Evolutionary conservation across 2,797 vertebrate species (phyloP), one percentile per base, ranked within the genome.

Genomic region (Coendou prehensilis): DNA sequence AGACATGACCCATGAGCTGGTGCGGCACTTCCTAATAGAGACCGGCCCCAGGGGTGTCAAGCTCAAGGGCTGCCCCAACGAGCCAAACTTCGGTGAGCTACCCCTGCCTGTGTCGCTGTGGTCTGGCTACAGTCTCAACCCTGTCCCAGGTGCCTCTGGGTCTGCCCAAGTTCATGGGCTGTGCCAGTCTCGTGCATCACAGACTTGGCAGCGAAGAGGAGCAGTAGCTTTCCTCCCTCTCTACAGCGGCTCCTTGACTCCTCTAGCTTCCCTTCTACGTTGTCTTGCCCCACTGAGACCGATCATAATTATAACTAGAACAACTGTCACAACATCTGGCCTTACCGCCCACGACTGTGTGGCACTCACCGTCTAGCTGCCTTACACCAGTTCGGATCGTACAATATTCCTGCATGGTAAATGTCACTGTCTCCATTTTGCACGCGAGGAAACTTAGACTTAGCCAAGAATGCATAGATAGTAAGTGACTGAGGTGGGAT

Each of bases 21-120:
- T 99, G 98, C 99, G 99, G 89, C 99, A 99, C 98, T 99, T 99
- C 98, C 99, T 99, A 98, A 99, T 99, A 0, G 99, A 99, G 98
- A 99, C 99, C 6, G 99, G 99, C 97, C 99, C 99, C 0, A 99
- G 99, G 97, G 99, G 99, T 54, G 99, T 99, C 97, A 99, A 99
- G 98, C 99, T 99, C 98, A 99, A 99, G 98, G 99, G 99, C 3
- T 99, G 99, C 93, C 99, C 99, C 71, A 99, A 99, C 0, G 99
- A 99, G 97, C 99, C 99, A 0, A 99, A 99, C 98, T 99, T 99
- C 80, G 99, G 99, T 99, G 54, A 99, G 99, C 98, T 0, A 17
- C 28, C 20, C 0, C 0, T 50, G 26, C 54, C 96, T 80, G 33
- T 9, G 5, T 9, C 1, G 1, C 6, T 0, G 1, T 3, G 15